Evolutionary conservation across 2,888 invertebrate genomes (phyloP).

Genomic region (Eristalis intricaria): DNA sequence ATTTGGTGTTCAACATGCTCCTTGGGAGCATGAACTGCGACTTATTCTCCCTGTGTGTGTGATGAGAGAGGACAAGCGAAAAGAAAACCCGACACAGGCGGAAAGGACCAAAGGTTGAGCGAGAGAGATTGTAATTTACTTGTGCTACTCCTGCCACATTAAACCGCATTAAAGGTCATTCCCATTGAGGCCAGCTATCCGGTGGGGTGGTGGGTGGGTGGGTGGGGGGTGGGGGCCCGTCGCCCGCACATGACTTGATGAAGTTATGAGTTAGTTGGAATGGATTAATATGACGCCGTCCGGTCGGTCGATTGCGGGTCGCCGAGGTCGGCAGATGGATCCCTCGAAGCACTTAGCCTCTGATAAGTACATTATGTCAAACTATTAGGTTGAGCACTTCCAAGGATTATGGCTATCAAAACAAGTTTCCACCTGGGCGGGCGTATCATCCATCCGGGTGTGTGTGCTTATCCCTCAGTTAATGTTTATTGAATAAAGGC

Average conservation of each 20-base stretch:
- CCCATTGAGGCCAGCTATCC: slow-evolving; percentile 27
- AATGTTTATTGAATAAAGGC: slow-evolving; percentile 65
- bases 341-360: slow-evolving; percentile 50
- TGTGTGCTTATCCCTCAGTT: slow-evolving; percentile 28
- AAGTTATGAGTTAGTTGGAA: slow-evolving; percentile 66
- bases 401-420: slow-evolving; percentile 60
- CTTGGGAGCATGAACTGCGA: slow-evolving; percentile 67
- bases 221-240: background rate
- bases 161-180: slow-evolving; percentile 67
- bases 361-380: slow-evolving; percentile 69
- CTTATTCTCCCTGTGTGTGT: slow-evolving; percentile 23
- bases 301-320: background rate
- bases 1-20: slow-evolving; percentile 70
- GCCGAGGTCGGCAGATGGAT: background rate
- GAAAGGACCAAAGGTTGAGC: slow-evolving; percentile 52
- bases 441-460: background rate
- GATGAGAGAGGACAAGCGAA: slow-evolving; percentile 4
- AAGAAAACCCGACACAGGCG: background rate
- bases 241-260: slow-evolving; percentile 54
- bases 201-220: background rate
- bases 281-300: slow-evolving; percentile 54
- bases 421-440: slow-evolving; percentile 55
- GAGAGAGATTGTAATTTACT: slow-evolving; percentile 51
- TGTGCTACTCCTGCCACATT: slow-evolving; percentile 55
- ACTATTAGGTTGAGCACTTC: slow-evolving; percentile 61